Percentiles rank a stretch among this genome's conserved stretches.
phyloP scores from a whole-genome alignment of 1,140 invertebrate genomes.

The Camponotus floridanus region DNA sequence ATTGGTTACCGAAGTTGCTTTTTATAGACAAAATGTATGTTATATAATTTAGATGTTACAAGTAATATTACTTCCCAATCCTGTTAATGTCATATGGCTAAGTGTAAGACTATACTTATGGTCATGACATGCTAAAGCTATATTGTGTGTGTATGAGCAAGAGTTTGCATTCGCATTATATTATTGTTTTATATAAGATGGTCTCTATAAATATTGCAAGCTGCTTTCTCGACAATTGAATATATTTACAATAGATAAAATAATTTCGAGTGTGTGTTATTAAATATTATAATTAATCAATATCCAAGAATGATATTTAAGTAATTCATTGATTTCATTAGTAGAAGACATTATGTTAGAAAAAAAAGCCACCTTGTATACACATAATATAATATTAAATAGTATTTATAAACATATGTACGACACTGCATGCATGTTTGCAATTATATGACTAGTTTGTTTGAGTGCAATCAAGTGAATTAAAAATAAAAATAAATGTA shows the following conservation, averaged over 20 bases:
- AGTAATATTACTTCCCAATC: no score
- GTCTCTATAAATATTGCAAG: no score
- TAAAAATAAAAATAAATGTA: not conserved
- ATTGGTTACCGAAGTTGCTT: no score
- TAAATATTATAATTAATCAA: not conserved
- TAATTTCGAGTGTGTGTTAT: not conserved
- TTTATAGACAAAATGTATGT: no score
- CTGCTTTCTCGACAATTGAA: no score
- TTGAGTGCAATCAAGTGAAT: slow-evolving; percentile 7
- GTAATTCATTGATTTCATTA: not conserved
- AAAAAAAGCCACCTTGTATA: not conserved
- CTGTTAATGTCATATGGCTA: slow-evolving; percentile 21
- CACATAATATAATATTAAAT: slow-evolving; percentile 8
- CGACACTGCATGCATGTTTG: not conserved
- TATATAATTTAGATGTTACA: no score
- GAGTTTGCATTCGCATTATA: not conserved
- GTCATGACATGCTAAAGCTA: not conserved
- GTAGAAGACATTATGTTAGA: not conserved
- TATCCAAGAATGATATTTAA: not conserved
- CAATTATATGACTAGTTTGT: not conserved
- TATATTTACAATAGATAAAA: slow-evolving; percentile 1
- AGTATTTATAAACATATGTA: slow-evolving; percentile 4
- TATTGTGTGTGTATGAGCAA: not conserved
- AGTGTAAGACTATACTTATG: not conserved
- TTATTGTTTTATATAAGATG: slow-evolving; percentile 15